Evolutionary conservation across 2,888 invertebrate species (phyloP), one percentile per base, ranked within the genome.

Genomic region (Drosophila borborema): DNA sequence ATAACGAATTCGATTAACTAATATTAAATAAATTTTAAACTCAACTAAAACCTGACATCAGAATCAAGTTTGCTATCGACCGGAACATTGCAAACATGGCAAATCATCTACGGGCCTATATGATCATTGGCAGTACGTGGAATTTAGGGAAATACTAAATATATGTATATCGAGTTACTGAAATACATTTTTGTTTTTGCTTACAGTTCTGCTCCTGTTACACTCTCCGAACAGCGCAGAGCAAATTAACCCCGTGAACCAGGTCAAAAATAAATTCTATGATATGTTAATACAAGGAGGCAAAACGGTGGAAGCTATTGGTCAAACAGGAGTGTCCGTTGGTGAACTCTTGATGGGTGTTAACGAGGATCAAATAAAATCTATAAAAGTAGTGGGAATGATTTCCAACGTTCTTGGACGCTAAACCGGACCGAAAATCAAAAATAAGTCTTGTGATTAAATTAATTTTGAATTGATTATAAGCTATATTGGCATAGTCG

Each of bases 181-280:
- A 8, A 14, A 12, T 34, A 53, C 1, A 41, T n/a, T 43, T 7
- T 0, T 28, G 6, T 28, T 3, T 46, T 31, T 18, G 7, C 20
- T 46, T 31, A 18, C 43, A 64, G 59, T n/a, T 23, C 18, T 64
- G n/a, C 16, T 59, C 36, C 14, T 64, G 51, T n/a, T 58, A 3
- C 49, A 49, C 3, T 18, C 51, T 34, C 20, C 41, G 10, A 7
- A 36, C 31, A 8, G 6, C 34, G n/a, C 4, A 14, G 31, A 14
- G 1, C 7, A 28, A 28, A 0, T 4, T 28, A 1, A 8, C 18
- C 5, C 0, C 4, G 3, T 36, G 20, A 0, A 3, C 2, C 0
- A 5, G 0, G 1, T 56, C 0, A 31, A 43, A 18, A 16, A n/a
- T 9, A 16, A 14, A 16, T 1, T 64, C 4, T n/a, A 2, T 1